Evolutionary conservation across 2,797 vertebrate species (phyloP).

Genomic region (Agapornis canus): DNA sequence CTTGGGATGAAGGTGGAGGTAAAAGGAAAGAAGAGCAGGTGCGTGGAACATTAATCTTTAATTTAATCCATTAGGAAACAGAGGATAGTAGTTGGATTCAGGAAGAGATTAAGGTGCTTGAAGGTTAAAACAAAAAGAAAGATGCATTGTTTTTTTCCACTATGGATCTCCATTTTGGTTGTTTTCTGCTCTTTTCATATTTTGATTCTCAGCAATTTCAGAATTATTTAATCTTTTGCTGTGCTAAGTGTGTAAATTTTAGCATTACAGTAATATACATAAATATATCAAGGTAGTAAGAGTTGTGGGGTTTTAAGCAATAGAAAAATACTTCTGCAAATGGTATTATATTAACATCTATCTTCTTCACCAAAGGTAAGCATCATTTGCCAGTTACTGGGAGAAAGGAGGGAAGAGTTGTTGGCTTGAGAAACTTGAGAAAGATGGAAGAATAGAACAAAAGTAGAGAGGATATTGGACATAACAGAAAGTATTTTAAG

Average conservation of each 20-base stretch:
- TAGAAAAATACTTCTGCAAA: neutral
- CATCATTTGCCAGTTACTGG: neutral
- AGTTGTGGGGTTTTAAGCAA: neutral
- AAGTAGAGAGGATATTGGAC: neutral
- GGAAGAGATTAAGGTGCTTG: neutral
- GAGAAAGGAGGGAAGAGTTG: neutral
- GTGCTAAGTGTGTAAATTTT: neutral
- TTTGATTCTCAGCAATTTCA: neutral
- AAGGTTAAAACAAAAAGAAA: neutral
- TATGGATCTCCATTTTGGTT: neutral
- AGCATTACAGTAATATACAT: neutral
- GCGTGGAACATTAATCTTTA: neutral
- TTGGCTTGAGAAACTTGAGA: neutral
- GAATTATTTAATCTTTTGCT: neutral
- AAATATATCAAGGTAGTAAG: neutral
- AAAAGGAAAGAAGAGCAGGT: neutral
- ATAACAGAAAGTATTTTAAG: neutral
- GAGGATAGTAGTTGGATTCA: neutral
- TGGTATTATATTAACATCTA: neutral
- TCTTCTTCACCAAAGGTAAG: neutral
- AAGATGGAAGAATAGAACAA: neutral
- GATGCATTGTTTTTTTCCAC: accelerated
- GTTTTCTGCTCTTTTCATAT: neutral
- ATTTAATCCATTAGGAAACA: neutral
- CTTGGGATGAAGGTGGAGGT: neutral